Base-by-base conservation (phyloP, 1,140 invertebrate genomes). In the Limonius californicus region DNA sequence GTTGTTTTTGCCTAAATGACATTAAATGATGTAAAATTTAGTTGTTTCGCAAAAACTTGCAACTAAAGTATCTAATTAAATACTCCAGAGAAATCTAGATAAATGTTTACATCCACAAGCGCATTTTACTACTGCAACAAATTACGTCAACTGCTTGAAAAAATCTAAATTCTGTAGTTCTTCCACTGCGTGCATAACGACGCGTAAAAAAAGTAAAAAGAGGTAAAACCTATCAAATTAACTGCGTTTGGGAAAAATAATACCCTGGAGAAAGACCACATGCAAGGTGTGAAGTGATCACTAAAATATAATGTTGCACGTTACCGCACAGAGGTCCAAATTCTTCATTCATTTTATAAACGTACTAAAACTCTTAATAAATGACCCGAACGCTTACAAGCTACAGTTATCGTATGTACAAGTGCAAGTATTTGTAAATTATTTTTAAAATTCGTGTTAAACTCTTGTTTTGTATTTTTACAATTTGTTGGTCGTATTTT, bases 311-410 rank as follows among this genome's bases (percentile, higher is more conserved):
- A 39, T 12, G 35, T 39, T 39, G 35, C 35, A 39, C 8, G 2
- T 39, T 12, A 39, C 8, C n/a, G n/a, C 35, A 39, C 8, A 14
- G 35, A 39, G 8, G 35, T 9, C 8, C 35, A n/a, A 27, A 27
- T 27, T 27, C n/a, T 39, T 39, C 35, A 39, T 39, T 39, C n/a
- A 39, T 39, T 39, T 39, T 39, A 39, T 39, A 39, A 39, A 39
- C 8, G 35, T 39, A 39, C 35, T 39, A 39, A 39, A 39, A 2
- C n/a, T 14, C 35, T 9, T 14, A 39, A 14, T 39, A 39, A 39
- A 39, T 12, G 35, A 2, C 35, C n/a, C 2, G n/a, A 39, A n/a
- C 2, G 11, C 35, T 12, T 39, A 39, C 8, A 39, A 9, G 35
- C 3, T 12, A 39, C n/a, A 12, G 8, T 39, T 39, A 39, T 39